These are phyloP conservation scores for Otus scops DNA, from an alignment of 2,797 vertebrate genomes.

Conservation along the genomic window DNA sequence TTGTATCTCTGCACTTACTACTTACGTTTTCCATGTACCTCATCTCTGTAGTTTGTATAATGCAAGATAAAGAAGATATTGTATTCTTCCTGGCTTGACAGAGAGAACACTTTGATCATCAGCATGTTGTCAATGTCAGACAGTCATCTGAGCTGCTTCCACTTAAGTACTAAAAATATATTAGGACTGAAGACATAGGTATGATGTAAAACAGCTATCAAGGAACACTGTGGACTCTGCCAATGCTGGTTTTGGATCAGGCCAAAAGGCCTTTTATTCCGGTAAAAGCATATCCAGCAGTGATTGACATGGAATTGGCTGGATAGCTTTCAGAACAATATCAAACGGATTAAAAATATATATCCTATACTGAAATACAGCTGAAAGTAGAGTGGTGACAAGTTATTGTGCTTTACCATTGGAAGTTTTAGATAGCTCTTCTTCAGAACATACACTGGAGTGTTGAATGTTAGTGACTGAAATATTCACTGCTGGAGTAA, in stretches of 20 bases:
- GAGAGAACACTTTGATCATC: slow-evolving; percentile 25
- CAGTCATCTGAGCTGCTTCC: slow-evolving; percentile 31
- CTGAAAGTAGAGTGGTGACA: slow-evolving; percentile 3
- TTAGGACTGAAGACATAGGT: not conserved
- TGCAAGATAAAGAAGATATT: not conserved
- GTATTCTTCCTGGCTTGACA: not conserved
- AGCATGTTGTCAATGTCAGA: not conserved
- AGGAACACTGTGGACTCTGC: slow-evolving; percentile 28
- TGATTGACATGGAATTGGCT: not conserved
- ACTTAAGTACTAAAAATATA: slow-evolving; percentile 35
- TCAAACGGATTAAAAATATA: slow-evolving; percentile 32
- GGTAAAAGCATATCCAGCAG: not conserved
- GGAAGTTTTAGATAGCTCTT: not conserved
- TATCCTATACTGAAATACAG: not conserved
- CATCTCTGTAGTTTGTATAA: not conserved
- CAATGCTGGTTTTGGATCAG: slow-evolving; percentile 3
- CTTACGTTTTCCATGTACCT: not conserved
- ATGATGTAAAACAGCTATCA: slow-evolving; percentile 48
- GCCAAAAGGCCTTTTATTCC: slow-evolving; percentile 17
- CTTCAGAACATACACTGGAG: not conserved
- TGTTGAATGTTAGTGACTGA: slow-evolving; percentile 14
- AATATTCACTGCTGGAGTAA: not conserved
- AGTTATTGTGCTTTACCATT: not conserved
- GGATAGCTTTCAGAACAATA: not conserved
- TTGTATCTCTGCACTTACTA: not conserved